Conservation (phyloP, 2,113 vertebrate species). For the Tetrao urogallus region DNA sequence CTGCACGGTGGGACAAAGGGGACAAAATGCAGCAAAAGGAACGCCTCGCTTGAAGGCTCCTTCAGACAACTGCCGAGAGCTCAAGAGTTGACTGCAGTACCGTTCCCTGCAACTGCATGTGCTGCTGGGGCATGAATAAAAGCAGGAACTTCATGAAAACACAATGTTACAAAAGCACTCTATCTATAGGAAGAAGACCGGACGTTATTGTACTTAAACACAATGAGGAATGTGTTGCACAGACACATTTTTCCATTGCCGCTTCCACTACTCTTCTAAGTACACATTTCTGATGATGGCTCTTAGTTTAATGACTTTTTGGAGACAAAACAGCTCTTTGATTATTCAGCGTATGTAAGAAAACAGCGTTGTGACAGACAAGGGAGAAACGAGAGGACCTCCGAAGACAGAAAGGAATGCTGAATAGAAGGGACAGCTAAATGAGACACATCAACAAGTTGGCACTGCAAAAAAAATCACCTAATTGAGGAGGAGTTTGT, state of each 20-base stretch:
- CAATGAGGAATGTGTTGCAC: not conserved
- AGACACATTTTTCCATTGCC: not conserved
- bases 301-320: not conserved
- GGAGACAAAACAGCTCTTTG: not conserved
- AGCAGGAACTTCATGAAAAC: not conserved
- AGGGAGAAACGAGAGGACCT: not conserved
- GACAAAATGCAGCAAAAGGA: accelerated
- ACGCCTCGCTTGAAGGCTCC: not conserved
- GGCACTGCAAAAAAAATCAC: not conserved
- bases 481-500: constrained; percentile 39
- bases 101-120: not conserved
- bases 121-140: not conserved
- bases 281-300: not conserved
- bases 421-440: not conserved
- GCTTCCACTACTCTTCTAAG: not conserved
- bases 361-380: not conserved
- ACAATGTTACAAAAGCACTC: not conserved
- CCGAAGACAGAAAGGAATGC: not conserved
- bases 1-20: not conserved
- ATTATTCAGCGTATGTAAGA: not conserved
- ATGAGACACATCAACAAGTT: constrained; percentile 7
- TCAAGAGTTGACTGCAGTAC: not conserved
- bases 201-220: not conserved
- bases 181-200: not conserved
- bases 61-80: not conserved